Base-by-base conservation (phyloP, 2,797 vertebrate genomes). In the Moxostoma hubbsi region DNA sequence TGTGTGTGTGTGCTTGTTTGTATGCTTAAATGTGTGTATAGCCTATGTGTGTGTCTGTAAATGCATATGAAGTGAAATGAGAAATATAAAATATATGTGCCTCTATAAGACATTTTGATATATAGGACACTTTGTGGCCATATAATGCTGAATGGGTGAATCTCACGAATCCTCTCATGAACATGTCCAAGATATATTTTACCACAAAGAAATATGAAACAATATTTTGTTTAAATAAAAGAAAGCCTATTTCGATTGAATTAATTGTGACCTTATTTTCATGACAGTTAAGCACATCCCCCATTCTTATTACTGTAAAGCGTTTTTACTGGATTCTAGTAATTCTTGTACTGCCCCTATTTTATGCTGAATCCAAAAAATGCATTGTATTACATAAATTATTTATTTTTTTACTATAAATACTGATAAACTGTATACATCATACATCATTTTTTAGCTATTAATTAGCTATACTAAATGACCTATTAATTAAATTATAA, bases 111-210 rank as follows among this genome's bases (percentile, higher is more conserved):
- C 51, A 57, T 72, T 75, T 15, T 64, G 69, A 49, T 36, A 4
- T 36, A 36, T 36, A 36, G 36, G 36, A 36, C 36, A 36, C 12
- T 65, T 66, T 73, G 47, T 66, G 43, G 66, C 65, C 43, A 50
- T 57, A 70, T 75, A 45, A 74, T 55, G 54, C 57, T 80, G 82
- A 77, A 67, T 80, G 68, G 8, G 45, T 73, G 1, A 72, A 11
- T 9, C 36, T 36, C 36, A 36, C 2, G 36, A 36, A 36, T 36
- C 36, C 36, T 36, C 36, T 3, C 36, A 36, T 36, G 36, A 51
- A 51, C 6, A 18, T 13, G 16, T 12, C 6, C 36, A 36, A 36
- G 36, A 36, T 58, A 71, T 5, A 46, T n/a, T 69, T 71, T 7
- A 46, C 9, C 43, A 1, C 43, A 18, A 47, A 65, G 47, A 62